Base-by-base conservation (phyloP, 1,140 invertebrate species). In the Drosophila santomea region DNA sequence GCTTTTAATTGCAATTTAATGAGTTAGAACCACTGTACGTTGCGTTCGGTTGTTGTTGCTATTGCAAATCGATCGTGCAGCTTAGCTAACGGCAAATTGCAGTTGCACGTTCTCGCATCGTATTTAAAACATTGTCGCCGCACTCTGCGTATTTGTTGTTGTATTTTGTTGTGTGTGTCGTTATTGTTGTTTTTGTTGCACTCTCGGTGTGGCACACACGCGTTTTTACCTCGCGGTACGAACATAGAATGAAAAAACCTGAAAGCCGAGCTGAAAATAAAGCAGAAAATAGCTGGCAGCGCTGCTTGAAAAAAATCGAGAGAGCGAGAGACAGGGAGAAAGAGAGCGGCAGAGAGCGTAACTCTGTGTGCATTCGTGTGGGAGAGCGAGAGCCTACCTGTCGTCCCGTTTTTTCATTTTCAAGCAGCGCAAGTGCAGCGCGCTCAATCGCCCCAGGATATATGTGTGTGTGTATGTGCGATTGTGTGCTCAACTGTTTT, bases 401-500 rank as follows among this genome's bases (percentile, higher is more conserved):
- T 86, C 74, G 63, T 54, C 43, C 55, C 7, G 56, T 61, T 50
- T 50, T 51, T 15, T 17, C 14, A 17, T 51, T 15, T 51, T 63
- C 50, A 67, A 58, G 78, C 69, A 88, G 82, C 83, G 83, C 83
- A 88, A 88, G 83, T 88, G 83, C 83, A 89, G 79, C 84, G 63
- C 72, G 79, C 81, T 83, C 71, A 83, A 83, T 64, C 44, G 59
- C 61, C 74, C 67, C 56, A 85, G 72, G 73, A 72, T 71, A 72
- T 48, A 38, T 51, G 32, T 62, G 52, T 57, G 62, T 36, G 56
- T 20, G 25, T 54, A 35, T 63, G 20, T 35, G 47, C 3, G 11
- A 14, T 2, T 39, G 25, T 28, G 23, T 52, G 23, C 38, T 14
- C 45, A 25, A 47, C 43, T 25, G 23, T 48, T 23, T 47, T 38